phyloP scores from a whole-genome alignment of 2,113 vertebrate species.

The Tachycineta bicolor region DNA sequence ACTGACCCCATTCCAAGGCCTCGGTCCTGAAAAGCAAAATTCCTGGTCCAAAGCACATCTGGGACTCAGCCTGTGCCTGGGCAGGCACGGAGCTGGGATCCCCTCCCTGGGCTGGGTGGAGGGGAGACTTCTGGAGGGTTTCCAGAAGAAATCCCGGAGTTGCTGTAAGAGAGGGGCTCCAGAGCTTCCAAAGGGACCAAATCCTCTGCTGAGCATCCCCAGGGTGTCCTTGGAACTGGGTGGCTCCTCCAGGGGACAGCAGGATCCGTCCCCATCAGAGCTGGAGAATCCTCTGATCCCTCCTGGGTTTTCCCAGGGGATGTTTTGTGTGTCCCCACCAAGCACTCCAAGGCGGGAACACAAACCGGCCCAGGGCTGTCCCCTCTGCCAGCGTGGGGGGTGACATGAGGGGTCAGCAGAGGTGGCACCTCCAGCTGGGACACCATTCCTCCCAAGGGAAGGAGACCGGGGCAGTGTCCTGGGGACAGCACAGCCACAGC shows the following conservation, averaged over 20 bases:
- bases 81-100: not conserved
- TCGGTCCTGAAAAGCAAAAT: not conserved
- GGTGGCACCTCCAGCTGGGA: not conserved
- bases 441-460: rapidly evolving
- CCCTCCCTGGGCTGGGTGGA: not conserved
- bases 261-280: rapidly evolving
- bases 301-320: not conserved
- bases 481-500: not conserved
- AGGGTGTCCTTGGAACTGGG: not conserved
- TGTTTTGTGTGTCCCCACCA: not conserved
- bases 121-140: not conserved
- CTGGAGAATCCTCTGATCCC: not conserved
- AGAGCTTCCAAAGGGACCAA: not conserved
- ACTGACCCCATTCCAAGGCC: not conserved
- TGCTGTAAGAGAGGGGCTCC: not conserved
- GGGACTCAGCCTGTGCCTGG: not conserved
- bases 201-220: not conserved
- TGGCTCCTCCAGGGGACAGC: not conserved
- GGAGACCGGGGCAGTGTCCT: not conserved
- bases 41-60: not conserved
- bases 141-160: not conserved
- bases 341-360: not conserved
- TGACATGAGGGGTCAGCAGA: not conserved
- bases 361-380: not conserved
- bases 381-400: not conserved